Evolutionary conservation across 2,113 vertebrate species (phyloP).

Genomic region (Cygnus atratus): DNA sequence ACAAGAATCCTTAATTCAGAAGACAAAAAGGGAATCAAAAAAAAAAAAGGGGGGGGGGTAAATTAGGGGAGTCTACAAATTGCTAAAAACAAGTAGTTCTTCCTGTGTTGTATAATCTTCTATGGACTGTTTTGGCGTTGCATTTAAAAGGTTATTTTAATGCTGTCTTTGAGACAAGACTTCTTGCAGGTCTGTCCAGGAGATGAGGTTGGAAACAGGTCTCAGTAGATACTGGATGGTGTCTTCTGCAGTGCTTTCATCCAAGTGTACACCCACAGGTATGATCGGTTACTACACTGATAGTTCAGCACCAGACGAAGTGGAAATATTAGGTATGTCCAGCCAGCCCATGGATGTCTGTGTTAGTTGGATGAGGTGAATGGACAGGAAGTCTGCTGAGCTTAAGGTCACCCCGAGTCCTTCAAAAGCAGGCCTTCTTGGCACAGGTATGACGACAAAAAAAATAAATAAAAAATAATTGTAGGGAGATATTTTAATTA

Average conservation of each 20-base stretch:
- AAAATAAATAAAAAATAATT: neutral
- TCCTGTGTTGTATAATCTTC: neutral
- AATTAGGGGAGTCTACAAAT: neutral
- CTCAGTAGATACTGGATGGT: neutral
- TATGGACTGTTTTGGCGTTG: neutral
- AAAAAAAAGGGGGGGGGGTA: neutral
- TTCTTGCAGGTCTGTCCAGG: neutral
- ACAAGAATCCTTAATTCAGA: neutral
- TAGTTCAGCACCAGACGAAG: neutral
- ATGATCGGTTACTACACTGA: neutral
- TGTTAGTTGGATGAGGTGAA: neutral
- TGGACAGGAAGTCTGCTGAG: neutral
- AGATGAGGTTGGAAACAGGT: neutral
- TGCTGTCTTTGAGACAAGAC: neutral
- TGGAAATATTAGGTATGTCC: neutral
- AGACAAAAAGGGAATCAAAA: neutral
- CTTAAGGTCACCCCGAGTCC: neutral
- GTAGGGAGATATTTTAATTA: neutral
- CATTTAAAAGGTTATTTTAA: neutral
- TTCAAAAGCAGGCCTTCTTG: neutral
- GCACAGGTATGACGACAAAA: neutral
- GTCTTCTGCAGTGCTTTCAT: neutral
- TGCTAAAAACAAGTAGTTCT: neutral
- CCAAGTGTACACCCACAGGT: neutral
- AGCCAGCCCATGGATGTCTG: neutral